These are phyloP conservation scores for Hemitrygon akajei DNA, from an alignment of 2,797 vertebrate genomes.

Conservation along the genomic window DNA sequence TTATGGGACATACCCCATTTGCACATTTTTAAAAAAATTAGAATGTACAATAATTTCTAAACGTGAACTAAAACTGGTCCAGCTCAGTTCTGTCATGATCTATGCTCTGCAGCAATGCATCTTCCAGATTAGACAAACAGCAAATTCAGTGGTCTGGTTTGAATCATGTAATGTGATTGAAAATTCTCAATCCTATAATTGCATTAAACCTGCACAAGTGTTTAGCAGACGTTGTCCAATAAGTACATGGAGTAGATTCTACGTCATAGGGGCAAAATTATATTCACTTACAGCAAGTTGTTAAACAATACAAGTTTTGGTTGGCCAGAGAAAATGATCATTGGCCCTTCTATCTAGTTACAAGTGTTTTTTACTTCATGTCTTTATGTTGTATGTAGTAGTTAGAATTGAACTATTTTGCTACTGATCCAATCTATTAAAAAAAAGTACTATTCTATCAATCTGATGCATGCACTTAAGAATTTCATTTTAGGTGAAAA, in stretches of 20 bases:
- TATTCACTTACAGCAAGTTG: too few species aligned
- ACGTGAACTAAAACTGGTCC: neutral
- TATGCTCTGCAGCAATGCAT: neutral
- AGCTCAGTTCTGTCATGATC: neutral
- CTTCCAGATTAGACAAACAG: neutral
- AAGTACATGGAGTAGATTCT: neutral
- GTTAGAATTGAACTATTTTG: constrained; percentile 15
- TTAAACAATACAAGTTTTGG: too few species aligned
- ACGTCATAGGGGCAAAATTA: neutral
- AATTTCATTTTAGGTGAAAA: constrained; percentile 19
- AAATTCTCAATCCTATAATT: neutral
- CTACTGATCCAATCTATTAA: neutral
- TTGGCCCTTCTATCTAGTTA: neutral
- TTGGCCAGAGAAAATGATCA: neutral
- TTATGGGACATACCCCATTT: neutral
- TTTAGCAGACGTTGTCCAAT: neutral
- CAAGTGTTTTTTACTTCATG: neutral
- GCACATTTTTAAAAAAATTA: neutral
- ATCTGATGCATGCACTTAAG: constrained; percentile 17
- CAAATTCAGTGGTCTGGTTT: too few species aligned
- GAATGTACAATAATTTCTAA: neutral
- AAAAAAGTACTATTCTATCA: neutral
- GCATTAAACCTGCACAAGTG: neutral
- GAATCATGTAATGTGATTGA: neutral
- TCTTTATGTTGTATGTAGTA: neutral